Evolutionary conservation across 1,140 invertebrate species (phyloP).

Genomic region (Ylistrum balloti): DNA sequence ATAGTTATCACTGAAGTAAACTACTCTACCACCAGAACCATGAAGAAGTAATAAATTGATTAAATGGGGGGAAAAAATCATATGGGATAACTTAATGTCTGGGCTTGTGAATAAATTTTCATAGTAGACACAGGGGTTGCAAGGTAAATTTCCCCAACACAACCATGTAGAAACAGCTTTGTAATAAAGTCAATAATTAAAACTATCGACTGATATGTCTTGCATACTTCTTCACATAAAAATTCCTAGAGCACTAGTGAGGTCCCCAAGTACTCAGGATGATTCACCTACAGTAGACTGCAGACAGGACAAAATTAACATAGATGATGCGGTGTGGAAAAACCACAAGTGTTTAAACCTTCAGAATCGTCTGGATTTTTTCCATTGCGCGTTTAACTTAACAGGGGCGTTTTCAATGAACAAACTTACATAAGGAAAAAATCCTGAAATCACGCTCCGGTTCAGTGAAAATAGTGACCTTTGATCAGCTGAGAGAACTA

Average conservation of each 20-base stretch:
- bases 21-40: background rate
- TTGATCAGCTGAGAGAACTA: slow-evolving; percentile 59
- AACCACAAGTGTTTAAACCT: slow-evolving; percentile 17
- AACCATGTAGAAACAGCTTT: background rate
- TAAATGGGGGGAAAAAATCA: background rate
- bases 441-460: slow-evolving; percentile 37
- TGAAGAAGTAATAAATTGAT: background rate
- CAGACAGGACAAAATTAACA: slow-evolving; percentile 34
- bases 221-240: slow-evolving; percentile 17
- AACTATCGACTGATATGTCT: slow-evolving; percentile 39
- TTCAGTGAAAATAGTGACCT: slow-evolving; percentile 59
- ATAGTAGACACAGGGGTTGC: background rate
- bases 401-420: background rate
- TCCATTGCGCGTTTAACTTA: slow-evolving; percentile 1
- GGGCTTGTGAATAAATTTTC: slow-evolving; percentile 19
- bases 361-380: slow-evolving; percentile 27
- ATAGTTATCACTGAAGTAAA: background rate
- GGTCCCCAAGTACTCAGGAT: slow-evolving; percentile 23
- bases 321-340: slow-evolving; percentile 37
- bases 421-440: background rate
- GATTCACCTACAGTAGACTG: slow-evolving; percentile 37
- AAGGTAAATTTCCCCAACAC: background rate
- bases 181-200: background rate
- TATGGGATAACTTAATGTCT: background rate
- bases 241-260: slow-evolving; percentile 17